These are phyloP conservation scores for Drosophila fungiperda DNA, from an alignment of 2,888 invertebrate species.

Conservation along the genomic window DNA sequence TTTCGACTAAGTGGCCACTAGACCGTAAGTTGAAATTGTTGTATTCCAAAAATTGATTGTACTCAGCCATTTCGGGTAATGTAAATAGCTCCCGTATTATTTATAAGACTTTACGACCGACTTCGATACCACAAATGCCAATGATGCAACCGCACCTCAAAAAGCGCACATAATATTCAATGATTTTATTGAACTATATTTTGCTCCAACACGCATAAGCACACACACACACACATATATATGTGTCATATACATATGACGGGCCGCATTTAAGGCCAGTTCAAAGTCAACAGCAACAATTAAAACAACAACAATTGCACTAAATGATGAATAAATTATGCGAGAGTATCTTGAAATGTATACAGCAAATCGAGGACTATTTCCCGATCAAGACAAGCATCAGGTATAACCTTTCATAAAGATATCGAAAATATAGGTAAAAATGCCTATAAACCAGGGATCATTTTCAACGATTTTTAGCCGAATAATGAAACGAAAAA, in stretches of 20 bases:
- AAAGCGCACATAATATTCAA: conserved; percentile 30
- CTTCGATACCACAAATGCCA: conserved; percentile 19
- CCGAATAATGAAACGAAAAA: background rate
- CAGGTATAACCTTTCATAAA: too few relatives aligned
- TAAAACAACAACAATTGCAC: conserved; percentile 12
- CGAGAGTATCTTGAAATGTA: conserved; percentile 14
- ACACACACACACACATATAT: background rate
- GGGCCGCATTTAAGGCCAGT: conserved; percentile 16
- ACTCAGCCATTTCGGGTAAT: background rate
- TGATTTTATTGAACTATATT: conserved; percentile 59
- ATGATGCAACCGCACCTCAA: conserved; percentile 4
- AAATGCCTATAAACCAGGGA: background rate
- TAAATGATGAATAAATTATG: background rate
- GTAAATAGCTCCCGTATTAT: conserved; percentile 2
- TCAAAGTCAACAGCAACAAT: conserved; percentile 28
- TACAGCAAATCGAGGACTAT: background rate
- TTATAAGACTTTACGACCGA: background rate
- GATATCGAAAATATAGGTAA: background rate
- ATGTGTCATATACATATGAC: background rate
- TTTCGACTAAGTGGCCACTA: background rate
- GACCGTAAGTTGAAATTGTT: background rate
- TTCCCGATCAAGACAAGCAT: background rate
- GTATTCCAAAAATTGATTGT: background rate
- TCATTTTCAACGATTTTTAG: background rate
- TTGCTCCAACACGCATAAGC: conserved; percentile 11